phyloP scores from a whole-genome alignment of 2,888 invertebrate species.

The Drosophila lacicola region DNA sequence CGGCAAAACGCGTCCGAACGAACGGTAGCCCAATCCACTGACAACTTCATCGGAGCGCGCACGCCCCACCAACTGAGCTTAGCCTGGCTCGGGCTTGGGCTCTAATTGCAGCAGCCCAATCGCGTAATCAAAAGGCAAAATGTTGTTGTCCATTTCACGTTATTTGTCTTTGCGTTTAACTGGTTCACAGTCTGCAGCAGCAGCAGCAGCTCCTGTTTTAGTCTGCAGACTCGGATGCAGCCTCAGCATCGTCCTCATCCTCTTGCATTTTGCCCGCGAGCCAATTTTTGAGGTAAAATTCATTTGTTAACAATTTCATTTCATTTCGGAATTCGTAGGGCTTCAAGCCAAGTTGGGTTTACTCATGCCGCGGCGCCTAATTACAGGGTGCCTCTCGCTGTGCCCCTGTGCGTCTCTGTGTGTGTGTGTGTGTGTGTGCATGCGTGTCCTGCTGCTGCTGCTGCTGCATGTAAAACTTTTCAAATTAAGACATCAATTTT shows the following conservation, averaged over 20 bases:
- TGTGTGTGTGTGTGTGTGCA: slow-evolving; percentile 21
- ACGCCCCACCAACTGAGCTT: slow-evolving; percentile 42
- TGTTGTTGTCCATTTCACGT: slow-evolving; percentile 56
- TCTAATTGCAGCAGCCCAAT: slow-evolving; percentile 62
- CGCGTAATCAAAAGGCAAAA: slow-evolving; percentile 66
- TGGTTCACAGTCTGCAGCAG: slow-evolving; percentile 37
- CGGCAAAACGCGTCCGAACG: slow-evolving; percentile 33
- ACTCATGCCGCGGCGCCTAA: slow-evolving; percentile 68
- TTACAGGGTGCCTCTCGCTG: slow-evolving; percentile 67
- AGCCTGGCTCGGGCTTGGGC: slow-evolving; percentile 5
- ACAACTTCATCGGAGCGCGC: slow-evolving; percentile 74
- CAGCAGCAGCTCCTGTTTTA: slow-evolving; percentile 12
- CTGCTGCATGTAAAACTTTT: slow-evolving; percentile 66
- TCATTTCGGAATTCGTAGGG: slow-evolving; percentile 44
- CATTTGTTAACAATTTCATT: slow-evolving; percentile 79
- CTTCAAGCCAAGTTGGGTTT: slow-evolving; percentile 20
- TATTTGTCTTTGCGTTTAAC: slow-evolving; percentile 74
- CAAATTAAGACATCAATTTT: slow-evolving; percentile 79
- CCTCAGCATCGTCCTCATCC: slow-evolving; percentile 1
- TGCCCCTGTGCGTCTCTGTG: slow-evolving; percentile 14
- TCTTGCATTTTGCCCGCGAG: slow-evolving; percentile 57
- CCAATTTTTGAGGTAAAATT: slow-evolving; percentile 72
- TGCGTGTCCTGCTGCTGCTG: slow-evolving; percentile 48
- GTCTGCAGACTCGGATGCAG: background rate
- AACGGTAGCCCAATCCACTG: slow-evolving; percentile 71